phyloP scores from a whole-genome alignment of 2,113 vertebrate species.

The Suricata suricatta region DNA sequence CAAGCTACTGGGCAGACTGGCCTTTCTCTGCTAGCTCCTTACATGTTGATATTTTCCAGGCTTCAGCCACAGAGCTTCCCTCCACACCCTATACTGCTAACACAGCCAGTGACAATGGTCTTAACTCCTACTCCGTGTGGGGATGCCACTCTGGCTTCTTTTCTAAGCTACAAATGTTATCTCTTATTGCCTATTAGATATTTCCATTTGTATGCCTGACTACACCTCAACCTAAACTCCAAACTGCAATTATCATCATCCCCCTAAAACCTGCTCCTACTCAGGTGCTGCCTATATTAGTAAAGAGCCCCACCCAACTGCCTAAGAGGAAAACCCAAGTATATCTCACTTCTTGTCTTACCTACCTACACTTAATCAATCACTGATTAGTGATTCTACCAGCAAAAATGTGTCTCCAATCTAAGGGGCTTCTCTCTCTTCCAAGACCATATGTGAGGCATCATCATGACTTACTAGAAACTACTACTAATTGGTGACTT shows the following conservation, averaged over 20 bases:
- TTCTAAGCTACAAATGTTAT: not conserved
- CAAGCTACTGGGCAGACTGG: not conserved
- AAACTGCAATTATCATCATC: not conserved
- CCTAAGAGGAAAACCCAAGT: not conserved
- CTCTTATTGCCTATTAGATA: not conserved
- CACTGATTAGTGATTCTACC: not conserved
- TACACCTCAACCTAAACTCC: not conserved
- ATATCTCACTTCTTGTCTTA: not conserved
- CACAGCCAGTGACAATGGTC: not conserved
- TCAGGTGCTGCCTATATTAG: not conserved
- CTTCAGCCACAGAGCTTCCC: not conserved
- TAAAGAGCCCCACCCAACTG: not conserved
- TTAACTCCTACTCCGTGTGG: not conserved
- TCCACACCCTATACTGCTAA: not conserved
- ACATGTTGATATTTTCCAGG: not conserved
- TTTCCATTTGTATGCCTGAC: not conserved
- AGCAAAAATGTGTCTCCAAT: not conserved
- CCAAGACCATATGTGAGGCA: not conserved
- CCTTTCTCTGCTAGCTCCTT: not conserved
- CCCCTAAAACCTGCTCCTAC: not conserved
- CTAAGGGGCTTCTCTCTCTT: not conserved
- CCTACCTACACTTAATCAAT: not conserved
- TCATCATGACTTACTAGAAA: not conserved
- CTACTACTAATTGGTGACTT: not conserved
- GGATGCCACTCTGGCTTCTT: not conserved